Evolutionary conservation across 2,888 invertebrate species (phyloP).

Genomic region (Unio pictorum): DNA sequence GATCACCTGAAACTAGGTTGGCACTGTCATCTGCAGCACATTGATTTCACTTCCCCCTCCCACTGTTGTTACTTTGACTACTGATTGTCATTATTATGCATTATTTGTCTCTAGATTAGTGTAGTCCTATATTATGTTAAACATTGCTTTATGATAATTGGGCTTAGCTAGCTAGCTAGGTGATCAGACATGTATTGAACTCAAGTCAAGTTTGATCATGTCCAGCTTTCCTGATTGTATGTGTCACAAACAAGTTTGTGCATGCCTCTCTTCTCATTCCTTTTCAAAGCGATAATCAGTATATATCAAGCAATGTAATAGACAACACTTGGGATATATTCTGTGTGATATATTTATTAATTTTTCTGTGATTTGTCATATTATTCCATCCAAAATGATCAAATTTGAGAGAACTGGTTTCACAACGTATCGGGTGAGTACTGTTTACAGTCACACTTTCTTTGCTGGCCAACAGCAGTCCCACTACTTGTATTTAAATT

Average conservation of each 20-base stretch:
- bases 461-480: too few species aligned
- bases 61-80: too few species aligned
- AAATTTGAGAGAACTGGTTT: slow-evolving; percentile 63
- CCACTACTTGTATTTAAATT: too few species aligned
- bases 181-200: slow-evolving; percentile 42
- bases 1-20: too few species aligned
- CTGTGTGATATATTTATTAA: slow-evolving; percentile 28
- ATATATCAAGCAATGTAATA: slow-evolving; percentile 1
- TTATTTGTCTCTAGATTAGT: too few species aligned
- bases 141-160: slow-evolving; percentile 1
- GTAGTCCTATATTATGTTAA: slow-evolving; percentile 20
- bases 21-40: too few species aligned
- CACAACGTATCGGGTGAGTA: slow-evolving; percentile 63
- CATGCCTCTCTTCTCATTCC: slow-evolving; percentile 14
- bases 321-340: slow-evolving; percentile 3
- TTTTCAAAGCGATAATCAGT: slow-evolving; percentile 5
- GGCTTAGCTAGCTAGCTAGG: slow-evolving; percentile 2
- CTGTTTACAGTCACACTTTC: too few species aligned
- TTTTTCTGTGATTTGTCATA: slow-evolving; percentile 5
- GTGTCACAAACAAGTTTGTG: not conserved
- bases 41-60: too few species aligned
- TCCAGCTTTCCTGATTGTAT: slow-evolving; percentile 21
- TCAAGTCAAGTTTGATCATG: slow-evolving; percentile 33
- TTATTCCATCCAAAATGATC: slow-evolving; percentile 54
- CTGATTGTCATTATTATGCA: too few species aligned